Percentiles rank a stretch among this genome's conserved stretches.
Conservation (phyloP, 2,113 vertebrate species). For the Lathamus discolor region DNA sequence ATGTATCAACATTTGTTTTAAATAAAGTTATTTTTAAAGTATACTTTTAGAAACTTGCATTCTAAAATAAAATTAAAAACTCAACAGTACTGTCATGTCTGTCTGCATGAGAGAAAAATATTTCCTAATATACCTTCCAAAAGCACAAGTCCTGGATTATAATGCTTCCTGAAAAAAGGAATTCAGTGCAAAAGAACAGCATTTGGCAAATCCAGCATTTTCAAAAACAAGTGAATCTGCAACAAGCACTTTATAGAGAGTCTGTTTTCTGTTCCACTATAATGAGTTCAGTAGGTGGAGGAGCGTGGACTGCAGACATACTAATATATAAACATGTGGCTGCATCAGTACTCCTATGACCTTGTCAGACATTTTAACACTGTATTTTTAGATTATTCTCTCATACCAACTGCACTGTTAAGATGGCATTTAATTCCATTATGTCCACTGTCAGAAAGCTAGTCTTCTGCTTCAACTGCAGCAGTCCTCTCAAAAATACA, state of each 20-base stretch:
- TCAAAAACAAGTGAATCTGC: background rate
- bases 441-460: background rate
- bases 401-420: background rate
- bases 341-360: background rate
- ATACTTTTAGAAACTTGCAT: background rate
- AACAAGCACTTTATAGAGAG: background rate
- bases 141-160: background rate
- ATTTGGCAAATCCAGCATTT: background rate
- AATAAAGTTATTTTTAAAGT: background rate
- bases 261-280: background rate
- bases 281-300: background rate
- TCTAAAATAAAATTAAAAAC: background rate
- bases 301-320: background rate
- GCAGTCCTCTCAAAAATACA: background rate
- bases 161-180: background rate
- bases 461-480: background rate
- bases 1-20: background rate
- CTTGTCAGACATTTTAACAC: slow-evolving; percentile 12
- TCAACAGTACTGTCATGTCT: background rate
- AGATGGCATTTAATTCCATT: background rate
- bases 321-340: background rate
- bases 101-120: background rate
- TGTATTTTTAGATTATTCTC: slow-evolving; percentile 48
- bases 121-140: background rate
- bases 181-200: background rate